A percentile compares a stretch with the other conserved stretches of the same genome.
These are phyloP conservation scores for Salvator merianae DNA, from an alignment of 2,113 vertebrate genomes.

Conservation along the genomic window DNA sequence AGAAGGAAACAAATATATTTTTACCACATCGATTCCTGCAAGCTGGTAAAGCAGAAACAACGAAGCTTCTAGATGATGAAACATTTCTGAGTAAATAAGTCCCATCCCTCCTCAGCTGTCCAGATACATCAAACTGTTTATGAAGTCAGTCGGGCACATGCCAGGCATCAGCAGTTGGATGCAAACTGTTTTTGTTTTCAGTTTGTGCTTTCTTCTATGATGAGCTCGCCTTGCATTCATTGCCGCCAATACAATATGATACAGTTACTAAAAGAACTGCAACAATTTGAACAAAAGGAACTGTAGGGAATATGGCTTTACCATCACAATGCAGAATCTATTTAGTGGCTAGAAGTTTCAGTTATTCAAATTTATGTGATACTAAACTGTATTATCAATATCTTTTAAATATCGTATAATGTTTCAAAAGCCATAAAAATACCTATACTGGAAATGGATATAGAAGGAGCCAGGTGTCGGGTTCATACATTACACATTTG, in stretches of 20 bases:
- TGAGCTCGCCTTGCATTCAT: conserved; percentile 1
- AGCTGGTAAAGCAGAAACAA: conserved; percentile 12
- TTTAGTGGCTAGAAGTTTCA: background rate
- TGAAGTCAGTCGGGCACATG: conserved; percentile 35
- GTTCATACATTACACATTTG: background rate
- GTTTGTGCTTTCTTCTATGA: conserved; percentile 7
- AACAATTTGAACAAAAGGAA: conserved; percentile 29
- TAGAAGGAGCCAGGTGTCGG: background rate
- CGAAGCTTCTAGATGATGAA: conserved; percentile 38
- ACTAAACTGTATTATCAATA: background rate
- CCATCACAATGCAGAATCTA: background rate
- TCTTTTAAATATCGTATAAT: conserved; percentile 21
- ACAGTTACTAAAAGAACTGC: background rate
- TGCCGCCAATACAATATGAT: background rate
- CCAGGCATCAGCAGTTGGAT: conserved; percentile 5
- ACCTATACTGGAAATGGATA: background rate
- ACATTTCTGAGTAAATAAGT: conserved; percentile 61
- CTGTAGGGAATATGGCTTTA: background rate
- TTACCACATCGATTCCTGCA: conserved; percentile 46
- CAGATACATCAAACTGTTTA: conserved; percentile 45
- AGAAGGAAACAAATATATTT: background rate
- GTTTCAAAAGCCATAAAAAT: conserved; percentile 32
- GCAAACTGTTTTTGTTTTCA: background rate
- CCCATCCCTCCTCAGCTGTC: conserved; percentile 52
- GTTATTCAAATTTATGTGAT: background rate